A percentile compares a stretch with the other conserved stretches of the same genome.
Evolutionary conservation across 2,888 invertebrate genomes (phyloP).

Genomic region (Agrotis ipsilon): DNA sequence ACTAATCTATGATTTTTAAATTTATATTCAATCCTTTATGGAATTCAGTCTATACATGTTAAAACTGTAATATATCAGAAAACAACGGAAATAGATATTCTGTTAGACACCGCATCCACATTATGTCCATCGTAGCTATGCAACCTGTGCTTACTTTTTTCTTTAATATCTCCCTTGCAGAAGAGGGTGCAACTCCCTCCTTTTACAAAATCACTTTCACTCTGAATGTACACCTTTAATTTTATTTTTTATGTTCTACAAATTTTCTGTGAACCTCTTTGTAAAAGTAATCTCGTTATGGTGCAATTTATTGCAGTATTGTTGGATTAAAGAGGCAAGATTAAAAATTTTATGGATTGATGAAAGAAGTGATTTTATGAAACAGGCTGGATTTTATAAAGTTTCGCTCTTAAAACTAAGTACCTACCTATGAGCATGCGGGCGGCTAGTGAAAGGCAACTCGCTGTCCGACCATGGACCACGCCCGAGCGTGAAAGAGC

Average conservation of each 20-base stretch:
- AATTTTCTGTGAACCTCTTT: conserved; percentile 47
- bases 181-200: conserved; percentile 83
- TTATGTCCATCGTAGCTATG: conserved; percentile 39
- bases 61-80: too few relatives aligned
- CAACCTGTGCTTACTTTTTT: conserved; percentile 76
- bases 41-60: too few relatives aligned
- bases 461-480: too few relatives aligned
- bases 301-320: conserved; percentile 35
- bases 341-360: background rate
- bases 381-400: too few relatives aligned
- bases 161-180: conserved; percentile 85
- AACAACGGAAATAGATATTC: too few relatives aligned
- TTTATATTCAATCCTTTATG: too few relatives aligned
- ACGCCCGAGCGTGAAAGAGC: too few relatives aligned
- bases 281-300: conserved; percentile 36
- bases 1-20: too few relatives aligned
- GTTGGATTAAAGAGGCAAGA: background rate
- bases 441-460: too few relatives aligned
- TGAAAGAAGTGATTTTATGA: too few relatives aligned
- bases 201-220: conserved; percentile 85
- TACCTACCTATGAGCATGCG: too few relatives aligned
- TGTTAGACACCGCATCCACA: conserved; percentile 24
- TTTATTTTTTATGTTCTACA: conserved; percentile 59
- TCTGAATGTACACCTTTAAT: conserved; percentile 80
- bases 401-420: too few relatives aligned